Percentiles rank a stretch among this genome's conserved stretches.
Evolutionary conservation across 2,113 vertebrate species (phyloP).

Genomic region (Syrrhaptes paradoxus): DNA sequence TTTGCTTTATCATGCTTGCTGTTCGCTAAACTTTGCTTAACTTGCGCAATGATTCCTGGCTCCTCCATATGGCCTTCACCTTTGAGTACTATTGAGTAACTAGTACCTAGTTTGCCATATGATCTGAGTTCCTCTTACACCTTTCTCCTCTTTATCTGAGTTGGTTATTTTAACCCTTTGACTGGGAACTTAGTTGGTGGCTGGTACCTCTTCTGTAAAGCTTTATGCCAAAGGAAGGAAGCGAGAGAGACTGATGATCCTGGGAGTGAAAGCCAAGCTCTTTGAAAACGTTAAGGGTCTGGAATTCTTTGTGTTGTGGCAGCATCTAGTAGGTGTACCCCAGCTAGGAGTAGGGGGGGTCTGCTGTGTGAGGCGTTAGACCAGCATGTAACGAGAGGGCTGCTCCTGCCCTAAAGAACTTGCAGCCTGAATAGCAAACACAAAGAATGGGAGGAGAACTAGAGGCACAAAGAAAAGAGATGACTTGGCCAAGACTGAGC

Average conservation of each 20-base stretch:
- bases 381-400: neutral
- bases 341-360: neutral
- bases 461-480: slow-evolving; percentile 48
- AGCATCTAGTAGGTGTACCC: neutral
- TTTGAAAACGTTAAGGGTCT: neutral
- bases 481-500: slow-evolving; percentile 42
- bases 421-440: slow-evolving; percentile 32
- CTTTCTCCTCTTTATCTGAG: slow-evolving; percentile 45
- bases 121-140: slow-evolving; percentile 45
- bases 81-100: slow-evolving; percentile 71
- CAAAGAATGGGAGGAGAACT: slow-evolving; percentile 30
- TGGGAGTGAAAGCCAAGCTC: neutral
- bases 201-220: neutral
- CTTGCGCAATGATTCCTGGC: slow-evolving; percentile 70
- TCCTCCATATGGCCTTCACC: slow-evolving; percentile 67
- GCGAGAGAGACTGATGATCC: neutral
- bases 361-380: neutral
- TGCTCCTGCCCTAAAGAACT: slow-evolving; percentile 29
- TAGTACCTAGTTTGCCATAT: slow-evolving; percentile 57
- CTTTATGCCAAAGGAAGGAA: neutral
- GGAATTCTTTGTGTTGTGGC: slow-evolving; percentile 13
- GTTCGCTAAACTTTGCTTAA: slow-evolving; percentile 73
- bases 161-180: slow-evolving; percentile 62
- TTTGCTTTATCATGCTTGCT: slow-evolving; percentile 65
- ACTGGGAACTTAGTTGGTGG: neutral